Evolutionary conservation across 2,797 vertebrate species (phyloP).

Genomic region (Todus mexicanus): DNA sequence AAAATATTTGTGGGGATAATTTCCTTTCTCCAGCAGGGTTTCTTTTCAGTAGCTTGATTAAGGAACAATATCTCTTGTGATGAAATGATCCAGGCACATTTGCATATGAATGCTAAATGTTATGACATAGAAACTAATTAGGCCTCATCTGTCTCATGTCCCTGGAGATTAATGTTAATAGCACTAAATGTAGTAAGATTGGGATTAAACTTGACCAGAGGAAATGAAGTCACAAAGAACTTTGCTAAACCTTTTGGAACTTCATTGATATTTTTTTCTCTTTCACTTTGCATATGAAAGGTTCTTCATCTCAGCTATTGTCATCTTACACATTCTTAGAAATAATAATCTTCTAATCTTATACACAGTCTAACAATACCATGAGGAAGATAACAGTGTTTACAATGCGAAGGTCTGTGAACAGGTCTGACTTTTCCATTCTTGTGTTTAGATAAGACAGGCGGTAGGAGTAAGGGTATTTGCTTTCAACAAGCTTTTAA

Average conservation of each 20-base stretch:
- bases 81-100: neutral
- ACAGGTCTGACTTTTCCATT: neutral
- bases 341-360: neutral
- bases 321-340: neutral
- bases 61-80: neutral
- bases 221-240: neutral
- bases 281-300: neutral
- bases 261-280: neutral
- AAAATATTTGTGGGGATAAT: neutral
- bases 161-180: neutral
- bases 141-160: neutral
- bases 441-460: neutral
- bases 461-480: neutral
- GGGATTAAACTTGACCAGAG: neutral
- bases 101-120: neutral
- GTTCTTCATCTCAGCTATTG: neutral
- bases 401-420: neutral
- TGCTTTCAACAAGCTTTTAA: neutral
- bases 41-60: conserved; percentile 8
- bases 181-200: neutral
- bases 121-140: neutral
- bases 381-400: neutral
- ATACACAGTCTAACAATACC: neutral
- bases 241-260: neutral
- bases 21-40: neutral